phyloP scores from a whole-genome alignment of 2,113 vertebrate species.

The Puffinus mauretanicus region DNA sequence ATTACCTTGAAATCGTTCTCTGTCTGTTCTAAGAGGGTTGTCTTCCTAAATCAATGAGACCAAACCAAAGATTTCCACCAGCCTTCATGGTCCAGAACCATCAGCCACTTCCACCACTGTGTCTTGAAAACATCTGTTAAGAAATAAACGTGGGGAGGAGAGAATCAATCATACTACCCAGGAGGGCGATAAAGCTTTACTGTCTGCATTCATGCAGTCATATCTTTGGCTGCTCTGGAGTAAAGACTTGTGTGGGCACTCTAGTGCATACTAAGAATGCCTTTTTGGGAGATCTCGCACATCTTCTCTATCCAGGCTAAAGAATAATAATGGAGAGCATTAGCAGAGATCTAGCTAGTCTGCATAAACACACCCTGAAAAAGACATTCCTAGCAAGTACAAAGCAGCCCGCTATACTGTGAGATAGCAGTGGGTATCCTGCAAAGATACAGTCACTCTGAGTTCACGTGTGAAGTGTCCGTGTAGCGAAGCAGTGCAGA shows the following conservation, averaged over 20 bases:
- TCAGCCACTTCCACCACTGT: not conserved
- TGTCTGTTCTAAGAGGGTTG: not conserved
- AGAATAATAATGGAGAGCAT: rapidly evolving
- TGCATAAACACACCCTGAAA: not conserved
- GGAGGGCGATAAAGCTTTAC: not conserved
- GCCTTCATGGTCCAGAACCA: not conserved
- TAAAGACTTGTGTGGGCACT: not conserved
- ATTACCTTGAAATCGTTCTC: not conserved
- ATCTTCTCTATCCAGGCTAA: not conserved
- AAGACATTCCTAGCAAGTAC: not conserved
- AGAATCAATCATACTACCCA: not conserved
- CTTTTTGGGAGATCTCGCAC: not conserved
- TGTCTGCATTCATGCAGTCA: not conserved
- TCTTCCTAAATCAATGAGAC: not conserved
- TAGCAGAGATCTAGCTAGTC: not conserved
- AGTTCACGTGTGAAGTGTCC: not conserved
- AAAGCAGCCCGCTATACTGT: not conserved
- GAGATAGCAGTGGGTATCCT: not conserved
- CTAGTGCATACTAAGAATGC: not conserved
- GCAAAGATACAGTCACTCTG: not conserved
- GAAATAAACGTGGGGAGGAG: not conserved
- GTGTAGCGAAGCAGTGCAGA: rapidly evolving
- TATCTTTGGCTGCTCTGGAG: not conserved
- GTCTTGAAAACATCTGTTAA: not conserved
- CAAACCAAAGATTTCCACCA: not conserved